Evolutionary conservation across 1,140 invertebrate species (phyloP), one percentile per base, ranked within the genome.

Genomic region (Diabrotica undecimpunctata): DNA sequence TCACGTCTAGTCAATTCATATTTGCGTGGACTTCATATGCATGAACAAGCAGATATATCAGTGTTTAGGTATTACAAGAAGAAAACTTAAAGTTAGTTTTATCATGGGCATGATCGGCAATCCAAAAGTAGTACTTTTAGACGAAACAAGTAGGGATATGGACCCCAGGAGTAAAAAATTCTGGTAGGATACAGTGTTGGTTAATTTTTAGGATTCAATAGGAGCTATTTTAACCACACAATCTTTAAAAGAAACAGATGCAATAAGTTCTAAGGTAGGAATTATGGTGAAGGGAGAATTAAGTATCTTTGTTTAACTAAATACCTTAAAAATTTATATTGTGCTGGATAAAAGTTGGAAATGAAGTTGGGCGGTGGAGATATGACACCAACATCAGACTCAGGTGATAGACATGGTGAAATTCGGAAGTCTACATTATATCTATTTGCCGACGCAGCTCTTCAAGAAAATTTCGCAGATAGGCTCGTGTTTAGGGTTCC

Each of bases 111-210:
- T 96, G 91, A 84, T 95, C 53, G 92, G 92, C 8, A 83, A 85
- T 55, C 92, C 93, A 0, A 85, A 87, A 53, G 84, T 95, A 6
- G 89, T 95, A 39, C 82, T 97, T 9, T 82, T 97, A 75, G 95
- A 97, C 77, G 95, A 97, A 78, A 94, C 95, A 1, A 94, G 92
- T 66, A 95, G 93, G 36, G 95, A 95, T 41, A 94, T 97, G 87
- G 95, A 97, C 84, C 95, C 95, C 2, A 84, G 90, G 53, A 94
- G 93, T 38, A 92, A 96, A 76, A 81, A 94, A 62, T 95, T 95
- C 80, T 80, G 97, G 5, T 97, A 95, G 95, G 91, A 96, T 78
- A 92, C 91, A 25, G 93, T 94, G 66, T 81, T 90, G 50, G 87
- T 87, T 50, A 90, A 87, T 81, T 90, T 70, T 54, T 54, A 78